phyloP scores from a whole-genome alignment of 1,140 invertebrate genomes.

The Ips typographus region DNA sequence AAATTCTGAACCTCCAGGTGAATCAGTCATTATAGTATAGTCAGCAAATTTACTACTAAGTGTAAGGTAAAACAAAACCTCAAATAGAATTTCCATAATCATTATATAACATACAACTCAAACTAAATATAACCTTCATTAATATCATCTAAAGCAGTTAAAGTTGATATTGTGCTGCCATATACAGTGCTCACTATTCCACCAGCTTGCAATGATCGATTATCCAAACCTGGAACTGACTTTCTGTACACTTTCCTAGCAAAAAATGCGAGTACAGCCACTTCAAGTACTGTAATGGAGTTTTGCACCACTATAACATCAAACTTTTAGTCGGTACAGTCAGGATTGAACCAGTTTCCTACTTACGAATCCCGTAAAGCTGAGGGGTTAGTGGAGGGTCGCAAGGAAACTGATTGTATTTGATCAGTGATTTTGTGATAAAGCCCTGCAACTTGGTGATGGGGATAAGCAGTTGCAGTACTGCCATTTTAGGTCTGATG shows the following conservation, averaged over 20 bases:
- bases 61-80: too few species aligned
- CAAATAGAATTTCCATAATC: too few species aligned
- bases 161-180: background rate
- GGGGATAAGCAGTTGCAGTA: conserved; percentile 57
- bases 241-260: conserved; percentile 59
- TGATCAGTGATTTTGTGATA: conserved; percentile 53
- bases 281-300: conserved; percentile 60
- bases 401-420: conserved; percentile 55
- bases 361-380: conserved; percentile 56
- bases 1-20: too few species aligned
- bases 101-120: too few species aligned
- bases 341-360: conserved; percentile 33
- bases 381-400: conserved; percentile 53
- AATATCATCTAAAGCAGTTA: too few species aligned
- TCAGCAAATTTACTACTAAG: too few species aligned
- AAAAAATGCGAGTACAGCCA: conserved; percentile 59
- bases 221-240: conserved; percentile 44
- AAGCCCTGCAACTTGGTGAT: conserved; percentile 60
- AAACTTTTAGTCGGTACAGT: too few species aligned
- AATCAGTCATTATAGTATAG: too few species aligned
- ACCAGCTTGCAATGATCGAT: background rate
- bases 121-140: too few species aligned
- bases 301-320: too few species aligned
- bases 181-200: conserved; percentile 2
- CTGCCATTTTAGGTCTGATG: conserved; percentile 54